A percentile compares a stretch with the other conserved stretches of the same genome.
Conservation (phyloP, 2,888 invertebrate genomes). For the Crepidodera aurea region DNA sequence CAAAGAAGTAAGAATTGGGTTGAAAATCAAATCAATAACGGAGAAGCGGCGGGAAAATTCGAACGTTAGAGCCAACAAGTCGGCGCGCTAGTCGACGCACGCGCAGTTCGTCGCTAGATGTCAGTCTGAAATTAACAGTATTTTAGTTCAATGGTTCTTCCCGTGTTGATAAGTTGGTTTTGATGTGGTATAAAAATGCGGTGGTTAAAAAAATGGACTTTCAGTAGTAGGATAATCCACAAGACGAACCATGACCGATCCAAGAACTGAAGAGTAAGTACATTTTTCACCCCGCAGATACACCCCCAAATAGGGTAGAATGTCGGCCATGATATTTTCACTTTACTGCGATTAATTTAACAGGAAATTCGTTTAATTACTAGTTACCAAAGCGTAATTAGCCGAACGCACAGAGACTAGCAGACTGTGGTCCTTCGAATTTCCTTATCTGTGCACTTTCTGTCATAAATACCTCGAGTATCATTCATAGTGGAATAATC, state of each 20-base stretch:
- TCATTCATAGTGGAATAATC: constrained; percentile 55
- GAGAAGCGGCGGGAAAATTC: constrained; percentile 41
- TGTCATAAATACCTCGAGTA: constrained; percentile 48
- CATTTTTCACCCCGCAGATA: constrained; percentile 43
- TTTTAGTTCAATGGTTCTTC: constrained; percentile 61
- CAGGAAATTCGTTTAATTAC: constrained; percentile 42
- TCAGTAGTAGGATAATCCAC: constrained; percentile 83
- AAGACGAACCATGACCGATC: constrained; percentile 90
- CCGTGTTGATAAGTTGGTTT: constrained; percentile 60
- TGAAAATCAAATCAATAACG: constrained; percentile 55
- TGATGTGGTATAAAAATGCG: constrained; percentile 62
- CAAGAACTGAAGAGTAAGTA: constrained; percentile 85
- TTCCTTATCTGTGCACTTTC: constrained; percentile 42
- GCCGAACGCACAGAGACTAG: constrained; percentile 33
- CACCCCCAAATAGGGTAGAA: constrained; percentile 39
- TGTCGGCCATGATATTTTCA: constrained; percentile 54
- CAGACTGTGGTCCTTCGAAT: constrained; percentile 24
- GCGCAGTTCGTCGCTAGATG: constrained; percentile 47
- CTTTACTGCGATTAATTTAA: constrained; percentile 40
- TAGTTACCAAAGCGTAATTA: constrained; percentile 44
- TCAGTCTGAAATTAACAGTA: constrained; percentile 52
- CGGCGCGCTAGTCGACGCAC: constrained; percentile 46
- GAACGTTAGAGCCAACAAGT: constrained; percentile 41
- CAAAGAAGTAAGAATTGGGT: constrained; percentile 8
- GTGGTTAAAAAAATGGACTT: constrained; percentile 69